Evolutionary conservation across 2,113 vertebrate genomes (phyloP), one percentile per base, ranked within the genome.

Genomic region (Diglossa brunneiventris): DNA sequence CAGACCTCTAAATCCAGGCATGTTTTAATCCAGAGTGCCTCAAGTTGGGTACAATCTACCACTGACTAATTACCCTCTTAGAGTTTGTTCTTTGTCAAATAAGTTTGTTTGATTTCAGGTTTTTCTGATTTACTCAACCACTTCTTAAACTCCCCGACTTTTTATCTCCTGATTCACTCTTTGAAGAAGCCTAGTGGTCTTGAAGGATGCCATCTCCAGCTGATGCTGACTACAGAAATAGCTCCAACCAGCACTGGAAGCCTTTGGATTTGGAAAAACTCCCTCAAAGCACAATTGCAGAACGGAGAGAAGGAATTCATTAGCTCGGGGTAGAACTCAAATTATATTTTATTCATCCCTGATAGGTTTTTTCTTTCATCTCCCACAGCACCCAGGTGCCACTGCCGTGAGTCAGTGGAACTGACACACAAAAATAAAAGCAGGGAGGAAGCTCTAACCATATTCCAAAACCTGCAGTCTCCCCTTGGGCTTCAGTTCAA

Each of bases 111-210:
- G 73, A 92, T 87, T 93, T 83, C 80, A 92, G 41, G 80, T 84
- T 68, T 58, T 92, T 87, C 73, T 90, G 88, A 89, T 86, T 93
- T 90, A 74, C 92, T 94, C 76, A 89, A 68, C 79, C 8, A 12
- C 47, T 84, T 77, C 85, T 70, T 63, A 81, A 88, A 93, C 68
- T 75, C 41, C 41, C 31, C 1, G 3, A 24, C 20, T 83, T 92
- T 88, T 94, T 56, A 94, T 94, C 79, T 95, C 53, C 13, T 12
- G 76, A 75, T 75, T 90, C 7, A 2, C n/a, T 72, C 80, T 93
- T 92, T 96, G 90, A 97, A 96, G 92, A 87, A 95, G 62, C 27
- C 52, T 85, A 64, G 80, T 90, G 90, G 90, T 81, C 92, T 81
- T 96, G 79, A 93, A 91, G 74, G 68, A 84, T 78, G 68, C 22